Evolutionary conservation across 1,140 invertebrate genomes (phyloP).

Genomic region (Bactericera cockerelli): DNA sequence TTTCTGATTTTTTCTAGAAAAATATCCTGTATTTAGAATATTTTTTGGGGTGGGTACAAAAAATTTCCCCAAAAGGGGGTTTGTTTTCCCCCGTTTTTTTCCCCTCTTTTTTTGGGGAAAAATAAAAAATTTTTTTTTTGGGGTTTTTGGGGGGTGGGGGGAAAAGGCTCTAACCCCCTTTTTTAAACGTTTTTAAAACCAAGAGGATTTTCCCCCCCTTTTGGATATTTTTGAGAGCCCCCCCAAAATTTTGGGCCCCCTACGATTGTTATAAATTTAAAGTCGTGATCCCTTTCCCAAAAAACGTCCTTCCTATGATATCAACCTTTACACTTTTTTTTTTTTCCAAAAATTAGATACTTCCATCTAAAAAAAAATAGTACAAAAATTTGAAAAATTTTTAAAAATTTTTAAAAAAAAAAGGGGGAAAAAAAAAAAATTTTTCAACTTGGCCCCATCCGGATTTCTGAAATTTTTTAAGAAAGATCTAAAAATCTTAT

Average conservation of each 20-base stretch:
- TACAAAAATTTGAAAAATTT: background rate
- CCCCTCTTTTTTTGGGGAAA: no score
- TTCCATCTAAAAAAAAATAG: slow-evolving; percentile 6
- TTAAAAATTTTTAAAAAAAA: background rate
- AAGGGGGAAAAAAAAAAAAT: background rate
- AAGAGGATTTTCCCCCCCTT: slow-evolving; percentile 61
- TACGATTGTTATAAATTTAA: slow-evolving; percentile 76
- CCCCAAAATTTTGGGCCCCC: slow-evolving; percentile 71
- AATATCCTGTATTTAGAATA: background rate
- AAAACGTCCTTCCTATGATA: slow-evolving; percentile 79
- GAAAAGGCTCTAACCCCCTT: slow-evolving; percentile 22
- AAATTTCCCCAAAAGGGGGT: background rate
- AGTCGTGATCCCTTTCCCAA: slow-evolving; percentile 77
- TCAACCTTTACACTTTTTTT: slow-evolving; percentile 37
- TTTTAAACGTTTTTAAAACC: slow-evolving; percentile 17
- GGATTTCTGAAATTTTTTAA: no score
- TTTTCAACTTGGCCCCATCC: background rate
- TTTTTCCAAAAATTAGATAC: background rate
- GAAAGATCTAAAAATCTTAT: no score
- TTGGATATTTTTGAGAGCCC: slow-evolving; percentile 71
- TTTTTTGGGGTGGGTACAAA: slow-evolving; percentile 2
- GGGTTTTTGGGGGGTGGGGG: slow-evolving; percentile 8
- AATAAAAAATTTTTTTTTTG: no score
- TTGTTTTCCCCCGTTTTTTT: background rate
- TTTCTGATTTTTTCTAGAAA: background rate